These are phyloP conservation scores for Thalassoma bifasciatum DNA, from an alignment of 2,113 vertebrate genomes.

Conservation along the genomic window DNA sequence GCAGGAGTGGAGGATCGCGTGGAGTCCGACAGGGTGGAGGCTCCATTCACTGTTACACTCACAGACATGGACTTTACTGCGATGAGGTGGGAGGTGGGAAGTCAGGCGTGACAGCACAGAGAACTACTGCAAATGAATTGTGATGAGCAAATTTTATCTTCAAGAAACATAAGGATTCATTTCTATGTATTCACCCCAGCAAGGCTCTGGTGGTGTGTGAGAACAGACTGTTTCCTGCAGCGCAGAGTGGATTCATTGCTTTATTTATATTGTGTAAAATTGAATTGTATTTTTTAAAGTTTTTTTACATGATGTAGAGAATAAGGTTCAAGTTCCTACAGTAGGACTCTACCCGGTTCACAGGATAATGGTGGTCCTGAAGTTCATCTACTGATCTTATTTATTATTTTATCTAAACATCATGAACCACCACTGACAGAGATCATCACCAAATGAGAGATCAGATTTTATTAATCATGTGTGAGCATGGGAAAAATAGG, in stretches of 20 bases:
- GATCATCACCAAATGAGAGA: background rate
- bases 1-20: background rate
- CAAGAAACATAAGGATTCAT: conserved; percentile 30
- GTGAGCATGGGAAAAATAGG: background rate
- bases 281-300: conserved; percentile 18
- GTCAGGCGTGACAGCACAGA: conserved; percentile 48
- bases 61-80: conserved; percentile 78
- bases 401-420: conserved; percentile 26
- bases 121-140: background rate
- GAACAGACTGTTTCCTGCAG: conserved; percentile 59
- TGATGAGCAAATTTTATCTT: conserved; percentile 28
- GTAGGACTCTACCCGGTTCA: background rate
- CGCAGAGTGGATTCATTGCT: conserved; percentile 39
- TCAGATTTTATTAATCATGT: background rate
- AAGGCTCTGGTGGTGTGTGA: conserved; percentile 41
- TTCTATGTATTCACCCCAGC: conserved; percentile 37
- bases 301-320: conserved; percentile 16
- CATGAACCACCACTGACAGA: background rate
- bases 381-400: conserved; percentile 27
- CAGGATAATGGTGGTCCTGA: conserved; percentile 5
- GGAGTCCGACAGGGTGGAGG: conserved; percentile 70
- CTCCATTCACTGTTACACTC: conserved; percentile 83
- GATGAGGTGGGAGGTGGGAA: conserved; percentile 68
- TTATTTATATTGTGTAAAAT: conserved; percentile 66
- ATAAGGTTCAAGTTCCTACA: background rate